These are phyloP conservation scores for Anoura caudifer DNA, from an alignment of 2,113 vertebrate species.

Conservation along the genomic window DNA sequence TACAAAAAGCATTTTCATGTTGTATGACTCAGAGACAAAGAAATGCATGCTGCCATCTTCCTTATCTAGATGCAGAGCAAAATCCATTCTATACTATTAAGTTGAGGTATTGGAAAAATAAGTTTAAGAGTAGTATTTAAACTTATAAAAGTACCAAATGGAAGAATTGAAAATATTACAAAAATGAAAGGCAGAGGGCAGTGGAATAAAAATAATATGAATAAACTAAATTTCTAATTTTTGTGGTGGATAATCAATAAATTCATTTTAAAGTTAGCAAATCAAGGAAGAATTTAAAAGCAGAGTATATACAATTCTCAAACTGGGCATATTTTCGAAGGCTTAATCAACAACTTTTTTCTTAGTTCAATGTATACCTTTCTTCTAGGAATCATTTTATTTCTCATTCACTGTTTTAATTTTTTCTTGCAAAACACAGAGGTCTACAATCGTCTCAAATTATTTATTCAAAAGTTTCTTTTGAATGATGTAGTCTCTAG, in stretches of 20 bases:
- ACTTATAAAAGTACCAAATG: not conserved
- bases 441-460: not conserved
- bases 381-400: not conserved
- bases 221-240: not conserved
- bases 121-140: not conserved
- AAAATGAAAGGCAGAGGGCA: not conserved
- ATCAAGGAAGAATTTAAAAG: not conserved
- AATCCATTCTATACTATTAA: not conserved
- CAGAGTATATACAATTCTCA: not conserved
- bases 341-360: not conserved
- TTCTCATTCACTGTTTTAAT: not conserved
- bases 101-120: not conserved
- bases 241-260: not conserved
- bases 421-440: not conserved
- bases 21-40: not conserved
- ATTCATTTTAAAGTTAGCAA: not conserved
- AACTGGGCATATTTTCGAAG: not conserved
- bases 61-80: not conserved
- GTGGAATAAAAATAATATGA: not conserved
- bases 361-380: not conserved
- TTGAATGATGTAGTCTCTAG: not conserved
- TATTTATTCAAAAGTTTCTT: not conserved
- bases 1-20: not conserved
- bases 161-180: not conserved
- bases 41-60: not conserved